phyloP scores from a whole-genome alignment of 2,113 vertebrate species.

The Hippocampus mohnikei region DNA sequence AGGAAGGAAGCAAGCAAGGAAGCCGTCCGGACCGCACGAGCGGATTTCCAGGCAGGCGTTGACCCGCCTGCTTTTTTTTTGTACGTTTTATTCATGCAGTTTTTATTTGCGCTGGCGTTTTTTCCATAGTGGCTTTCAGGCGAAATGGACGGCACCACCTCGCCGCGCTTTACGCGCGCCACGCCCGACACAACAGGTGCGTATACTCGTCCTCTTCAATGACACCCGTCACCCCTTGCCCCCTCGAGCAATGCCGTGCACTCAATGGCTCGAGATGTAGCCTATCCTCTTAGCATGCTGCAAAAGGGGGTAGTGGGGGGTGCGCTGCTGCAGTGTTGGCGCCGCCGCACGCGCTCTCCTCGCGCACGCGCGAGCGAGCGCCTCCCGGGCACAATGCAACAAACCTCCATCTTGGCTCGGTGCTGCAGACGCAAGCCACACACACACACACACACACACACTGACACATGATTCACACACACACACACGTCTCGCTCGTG shows the following conservation, averaged over 20 bases:
- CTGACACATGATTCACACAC: not conserved
- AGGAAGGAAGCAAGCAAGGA: too few relatives aligned
- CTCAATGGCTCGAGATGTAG: not conserved
- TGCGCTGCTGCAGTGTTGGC: constrained; percentile 8
- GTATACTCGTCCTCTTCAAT: not conserved
- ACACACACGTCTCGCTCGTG: not conserved
- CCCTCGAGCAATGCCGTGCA: not conserved
- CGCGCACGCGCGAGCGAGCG: not conserved
- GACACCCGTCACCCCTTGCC: not conserved
- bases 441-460: too few relatives aligned
- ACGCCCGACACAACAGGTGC: constrained; percentile 2
- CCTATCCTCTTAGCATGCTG: not conserved
- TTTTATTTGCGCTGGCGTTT: not conserved
- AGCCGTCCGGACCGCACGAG: not conserved
- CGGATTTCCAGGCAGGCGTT: not conserved
- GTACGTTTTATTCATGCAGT: not conserved
- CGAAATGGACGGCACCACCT: not conserved
- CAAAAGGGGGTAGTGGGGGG: not conserved
- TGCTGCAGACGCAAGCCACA: constrained; percentile 3
- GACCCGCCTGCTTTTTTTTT: not conserved
- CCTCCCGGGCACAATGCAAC: constrained; percentile 6
- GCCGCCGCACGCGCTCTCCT: not conserved
- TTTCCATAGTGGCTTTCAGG: not conserved
- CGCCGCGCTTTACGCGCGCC: not conserved
- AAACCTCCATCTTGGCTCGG: not conserved